Evolutionary conservation across 2,888 invertebrate species (phyloP), one percentile per base, ranked within the genome.

Genomic region (Bombyx huttoni): DNA sequence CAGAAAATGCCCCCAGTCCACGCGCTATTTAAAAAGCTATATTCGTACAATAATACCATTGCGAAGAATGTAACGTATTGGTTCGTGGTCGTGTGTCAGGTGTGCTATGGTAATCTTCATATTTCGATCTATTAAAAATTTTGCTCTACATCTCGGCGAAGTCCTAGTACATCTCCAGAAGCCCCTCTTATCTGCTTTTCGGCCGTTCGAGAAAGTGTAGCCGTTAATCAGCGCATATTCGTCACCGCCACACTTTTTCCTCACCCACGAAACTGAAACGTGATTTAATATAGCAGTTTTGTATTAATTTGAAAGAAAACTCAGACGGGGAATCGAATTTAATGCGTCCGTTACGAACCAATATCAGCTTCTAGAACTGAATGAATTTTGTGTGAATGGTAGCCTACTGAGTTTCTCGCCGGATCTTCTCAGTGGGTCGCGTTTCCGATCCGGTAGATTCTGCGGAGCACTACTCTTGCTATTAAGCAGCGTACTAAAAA

Each of bases 121-220:
- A 13, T 51, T 40, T 1, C 33, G 14, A 13, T 35, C 34, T 13
- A 51, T n/a, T 10, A 47, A 51, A 34, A 53, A 53, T 12, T 51
- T 47, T n/a, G 53, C 53, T 35, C 49, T 53, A 33, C 53, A 53
- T 6, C 35, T 14, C 8, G 51, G 48, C 1, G 51, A 51, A 8
- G 53, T 54, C 14, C 53, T 50, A 8, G 59, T 58, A 46, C 61
- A 61, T 2, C 59, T 50, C 62, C 60, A 60, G 33, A 47, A 47
- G 9, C 33, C 35, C 6, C 12, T 48, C 9, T 12, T 50, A 1
- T 45, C 48, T 10, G 34, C 45, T 34, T 34, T 50, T 45, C 40
- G 54, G n/a, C 49, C 50, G n/a, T 54, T 54, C 48, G 53, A 58
- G 51, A 54, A 62, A 1, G 58, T 54, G 48, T 53, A 59, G 10